phyloP scores from a whole-genome alignment of 2,888 invertebrate species.

The Dryobota labecula region DNA sequence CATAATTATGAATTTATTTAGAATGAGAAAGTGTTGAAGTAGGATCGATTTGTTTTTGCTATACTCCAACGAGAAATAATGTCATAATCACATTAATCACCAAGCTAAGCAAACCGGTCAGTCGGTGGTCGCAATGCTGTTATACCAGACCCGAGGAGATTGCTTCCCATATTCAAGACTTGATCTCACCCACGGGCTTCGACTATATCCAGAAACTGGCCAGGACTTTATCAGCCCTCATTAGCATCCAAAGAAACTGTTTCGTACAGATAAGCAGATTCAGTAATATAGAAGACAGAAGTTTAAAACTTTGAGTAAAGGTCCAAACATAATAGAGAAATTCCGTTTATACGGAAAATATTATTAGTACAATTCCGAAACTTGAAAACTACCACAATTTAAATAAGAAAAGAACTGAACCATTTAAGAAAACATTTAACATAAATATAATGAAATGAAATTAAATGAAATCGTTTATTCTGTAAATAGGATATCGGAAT shows the following conservation, averaged over 20 bases:
- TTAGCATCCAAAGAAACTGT: slow-evolving; percentile 6
- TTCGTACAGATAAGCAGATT: background rate
- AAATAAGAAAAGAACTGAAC: background rate
- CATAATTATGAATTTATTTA: too few species aligned
- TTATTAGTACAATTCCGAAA: slow-evolving; percentile 14
- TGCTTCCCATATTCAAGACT: background rate
- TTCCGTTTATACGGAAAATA: slow-evolving; percentile 31
- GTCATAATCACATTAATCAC: background rate
- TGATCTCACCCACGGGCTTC: background rate
- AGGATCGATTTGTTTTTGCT: too few species aligned
- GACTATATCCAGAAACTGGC: background rate
- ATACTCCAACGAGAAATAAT: too few species aligned
- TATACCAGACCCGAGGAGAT: background rate
- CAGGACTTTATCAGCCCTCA: background rate
- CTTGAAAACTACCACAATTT: slow-evolving; percentile 32
- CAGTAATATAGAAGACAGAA: slow-evolving; percentile 17
- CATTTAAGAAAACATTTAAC: slow-evolving; percentile 8
- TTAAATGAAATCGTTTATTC: too few species aligned
- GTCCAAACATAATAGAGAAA: slow-evolving; percentile 6
- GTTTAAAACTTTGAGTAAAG: slow-evolving; percentile 9
- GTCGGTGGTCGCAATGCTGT: background rate
- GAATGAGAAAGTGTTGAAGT: too few species aligned
- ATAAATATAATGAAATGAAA: too few species aligned
- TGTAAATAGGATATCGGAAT: too few species aligned
- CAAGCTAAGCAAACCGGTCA: background rate